Evolutionary conservation across 1,140 invertebrate species (phyloP), one percentile per base, ranked within the genome.

Genomic region (Euglossa dilemma): DNA sequence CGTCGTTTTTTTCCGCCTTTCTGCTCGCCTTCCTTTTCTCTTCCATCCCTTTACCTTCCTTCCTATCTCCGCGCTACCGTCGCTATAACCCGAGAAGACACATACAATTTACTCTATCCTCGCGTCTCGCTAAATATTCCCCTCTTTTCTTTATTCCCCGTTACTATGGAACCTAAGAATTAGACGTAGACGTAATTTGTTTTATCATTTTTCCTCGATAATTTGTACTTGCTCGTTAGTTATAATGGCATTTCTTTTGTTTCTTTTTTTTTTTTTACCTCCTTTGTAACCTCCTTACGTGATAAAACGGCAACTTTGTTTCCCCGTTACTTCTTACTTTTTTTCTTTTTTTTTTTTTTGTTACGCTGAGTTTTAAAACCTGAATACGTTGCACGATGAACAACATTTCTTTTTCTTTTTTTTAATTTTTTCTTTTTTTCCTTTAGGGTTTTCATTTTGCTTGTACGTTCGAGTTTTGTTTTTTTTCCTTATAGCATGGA

Each of bases 171-270:
- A 91, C 86, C 87, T 91, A 92, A 91, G 82, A 89, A 61, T 87
- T 92, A 92, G 87, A 91, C 88, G 88, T 91, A 92, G 89, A 90
- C 87, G 85, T 92, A 91, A 92, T 89, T 87, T 91, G 73, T 89
- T 85, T 83, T 72, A 63, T 59, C 76, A 61, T 88, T 84, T 80
- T 90, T 80, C 85, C 77, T 91, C 89, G 91, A 92, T 92, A 94
- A 94, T 94, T 94, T 94, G 94, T 94, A 94, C 93, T 94, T 94
- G 93, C 91, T 92, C 91, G 88, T 93, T 93, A 93, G 90, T 93
- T 93, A 91, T 94, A 93, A 93, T 94, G 93, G 92, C 92, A 91
- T 94, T 93, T 91, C 90, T 89, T 87, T 90, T 90, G 87, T 88
- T 90, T 85, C 25, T 14, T 64, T 64, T 50, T 83, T 71, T 36